Evolutionary conservation across 2,113 vertebrate species (phyloP).

Genomic region (Mesoclemmys tuberculata): DNA sequence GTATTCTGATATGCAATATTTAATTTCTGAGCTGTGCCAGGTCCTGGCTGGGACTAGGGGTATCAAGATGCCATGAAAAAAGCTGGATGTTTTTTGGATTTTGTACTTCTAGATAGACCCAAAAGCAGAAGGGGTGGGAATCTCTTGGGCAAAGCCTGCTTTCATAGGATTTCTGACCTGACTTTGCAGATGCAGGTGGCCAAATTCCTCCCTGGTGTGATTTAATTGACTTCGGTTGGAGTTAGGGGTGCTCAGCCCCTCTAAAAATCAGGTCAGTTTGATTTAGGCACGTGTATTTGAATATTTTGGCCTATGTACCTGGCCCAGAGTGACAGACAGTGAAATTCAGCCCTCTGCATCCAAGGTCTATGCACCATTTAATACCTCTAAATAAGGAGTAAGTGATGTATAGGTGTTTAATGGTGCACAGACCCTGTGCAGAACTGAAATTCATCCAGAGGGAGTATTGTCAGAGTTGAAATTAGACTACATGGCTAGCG

Average conservation of each 20-base stretch:
- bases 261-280: background rate
- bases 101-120: background rate
- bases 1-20: background rate
- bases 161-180: background rate
- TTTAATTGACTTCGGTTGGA: background rate
- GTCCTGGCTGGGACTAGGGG: conserved; percentile 30
- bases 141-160: background rate
- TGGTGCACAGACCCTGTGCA: too few species aligned
- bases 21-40: conserved; percentile 4
- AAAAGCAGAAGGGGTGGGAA: background rate
- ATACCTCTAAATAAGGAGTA: background rate
- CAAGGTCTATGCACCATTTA: background rate
- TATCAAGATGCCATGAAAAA: conserved; percentile 48
- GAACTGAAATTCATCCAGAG: background rate
- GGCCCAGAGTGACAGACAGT: background rate
- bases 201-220: background rate
- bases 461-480: background rate
- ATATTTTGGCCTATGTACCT: background rate
- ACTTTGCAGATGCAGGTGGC: background rate
- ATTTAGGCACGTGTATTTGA: background rate
- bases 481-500: background rate
- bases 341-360: background rate
- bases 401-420: background rate
- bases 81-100: background rate
- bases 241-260: background rate